Evolutionary conservation across 2,113 vertebrate genomes (phyloP).

Genomic region (Leucoraja erinaceus): DNA sequence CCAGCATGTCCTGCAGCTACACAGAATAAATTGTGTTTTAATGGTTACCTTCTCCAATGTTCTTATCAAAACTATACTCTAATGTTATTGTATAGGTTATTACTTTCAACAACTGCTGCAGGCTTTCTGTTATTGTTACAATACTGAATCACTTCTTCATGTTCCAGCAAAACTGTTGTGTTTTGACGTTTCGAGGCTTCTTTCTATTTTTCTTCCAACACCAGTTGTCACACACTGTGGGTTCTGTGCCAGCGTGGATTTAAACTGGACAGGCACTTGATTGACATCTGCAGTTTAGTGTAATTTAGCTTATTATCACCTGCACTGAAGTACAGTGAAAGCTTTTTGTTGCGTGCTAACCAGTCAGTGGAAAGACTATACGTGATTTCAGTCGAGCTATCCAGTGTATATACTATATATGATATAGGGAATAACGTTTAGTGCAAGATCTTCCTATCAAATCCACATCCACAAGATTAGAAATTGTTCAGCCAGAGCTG

Average conservation of each 20-base stretch:
- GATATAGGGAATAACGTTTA: no score
- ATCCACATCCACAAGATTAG: no score
- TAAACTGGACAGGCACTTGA: not conserved
- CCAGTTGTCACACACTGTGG: not conserved
- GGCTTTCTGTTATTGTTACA: constrained; percentile 40
- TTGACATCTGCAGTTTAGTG: not conserved
- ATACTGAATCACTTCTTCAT: constrained; percentile 20
- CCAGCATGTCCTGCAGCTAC: constrained; percentile 76
- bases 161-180: not conserved
- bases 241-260: not conserved
- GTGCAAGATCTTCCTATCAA: no score
- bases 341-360: no score
- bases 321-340: no score
- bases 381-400: no score
- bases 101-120: constrained; percentile 62
- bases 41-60: constrained; percentile 77
- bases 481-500: no score
- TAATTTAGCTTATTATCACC: no score
- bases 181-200: not conserved
- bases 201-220: not conserved
- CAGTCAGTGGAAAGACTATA: no score
- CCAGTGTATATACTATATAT: no score
- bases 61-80: constrained; percentile 70
- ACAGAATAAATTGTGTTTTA: constrained; percentile 87
- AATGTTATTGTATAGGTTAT: constrained; percentile 60